Evolutionary conservation across 2,113 vertebrate genomes (phyloP), one percentile per base, ranked within the genome.

Genomic region (Callopanchax toddi): DNA sequence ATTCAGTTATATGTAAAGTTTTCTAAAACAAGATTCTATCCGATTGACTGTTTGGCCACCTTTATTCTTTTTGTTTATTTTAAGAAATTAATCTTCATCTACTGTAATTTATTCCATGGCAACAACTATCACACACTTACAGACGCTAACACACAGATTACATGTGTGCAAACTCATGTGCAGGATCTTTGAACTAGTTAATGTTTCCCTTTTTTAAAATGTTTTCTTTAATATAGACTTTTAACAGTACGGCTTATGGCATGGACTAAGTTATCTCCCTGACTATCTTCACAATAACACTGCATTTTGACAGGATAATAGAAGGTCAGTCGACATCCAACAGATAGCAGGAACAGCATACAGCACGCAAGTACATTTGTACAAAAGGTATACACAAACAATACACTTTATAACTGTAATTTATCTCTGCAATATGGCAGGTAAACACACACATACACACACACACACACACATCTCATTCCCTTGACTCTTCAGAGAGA

Each of bases 321-420:
- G 79, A 59, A 71, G 76, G 76, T 81, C 67, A 68, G 67, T 48
- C 82, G 60, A 90, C 81, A 83, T 60, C 50, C 85, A 88, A 89
- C 84, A 88, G 43, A 82, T 85, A 86, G 83, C 82, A 82, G 83
- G 87, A 82, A 90, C 81, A 79, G 83, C 71, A 76, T 86, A 87
- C 64, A 83, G 71, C 79, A 88, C 77, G 60, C 81, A 71, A 78
- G 81, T 86, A 87, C 76, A 84, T 84, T 81, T 76, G 81, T 90
- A 90, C 81, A 90, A 90, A 89, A 88, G 75, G 74, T 84, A 77
- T 74, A 87, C 87, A 81, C 74, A 86, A 86, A 87, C 83, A 74
- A 82, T 79, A 82, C 84, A 85, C 71, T 79, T 76, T 75, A 74
- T 64, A 67, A 72, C 49, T 49, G 67, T 75, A 68, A 65, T 81